phyloP scores from a whole-genome alignment of 1,140 invertebrate genomes.

The Anastrepha ludens region DNA sequence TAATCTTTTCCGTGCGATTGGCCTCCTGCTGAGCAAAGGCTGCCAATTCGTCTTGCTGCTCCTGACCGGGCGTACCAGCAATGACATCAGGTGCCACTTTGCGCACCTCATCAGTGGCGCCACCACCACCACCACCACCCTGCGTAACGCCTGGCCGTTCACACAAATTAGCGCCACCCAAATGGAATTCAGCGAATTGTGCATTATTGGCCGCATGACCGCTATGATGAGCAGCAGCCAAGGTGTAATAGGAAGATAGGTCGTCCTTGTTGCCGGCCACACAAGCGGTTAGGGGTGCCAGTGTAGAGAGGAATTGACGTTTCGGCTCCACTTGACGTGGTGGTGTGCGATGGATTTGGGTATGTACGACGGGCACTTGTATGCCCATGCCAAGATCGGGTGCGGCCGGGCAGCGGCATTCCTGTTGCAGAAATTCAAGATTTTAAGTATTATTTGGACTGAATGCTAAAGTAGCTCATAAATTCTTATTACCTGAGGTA shows the following conservation, averaged over 20 bases:
- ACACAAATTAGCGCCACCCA: constrained; percentile 75
- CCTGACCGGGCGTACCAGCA: constrained; percentile 81
- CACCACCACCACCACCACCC: constrained; percentile 57
- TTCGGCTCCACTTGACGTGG: constrained; percentile 75
- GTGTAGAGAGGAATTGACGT: constrained; percentile 84
- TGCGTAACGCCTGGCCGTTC: constrained; percentile 61
- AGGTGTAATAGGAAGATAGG: constrained; percentile 82
- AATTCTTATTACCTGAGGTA: constrained; percentile 66
- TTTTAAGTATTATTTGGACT: background rate
- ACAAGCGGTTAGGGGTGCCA: constrained; percentile 84
- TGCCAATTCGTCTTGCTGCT: constrained; percentile 83
- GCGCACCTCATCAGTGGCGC: constrained; percentile 68
- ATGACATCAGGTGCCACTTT: constrained; percentile 84
- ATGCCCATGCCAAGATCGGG: constrained; percentile 79
- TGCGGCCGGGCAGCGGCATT: constrained; percentile 73
- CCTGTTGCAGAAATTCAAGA: constrained; percentile 58
- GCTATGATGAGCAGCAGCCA: constrained; percentile 75
- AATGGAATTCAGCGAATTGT: constrained; percentile 78
- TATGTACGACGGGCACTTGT: constrained; percentile 72
- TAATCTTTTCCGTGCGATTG: constrained; percentile 85
- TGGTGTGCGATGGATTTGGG: constrained; percentile 72
- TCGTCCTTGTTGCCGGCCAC: constrained; percentile 80
- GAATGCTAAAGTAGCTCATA: background rate
- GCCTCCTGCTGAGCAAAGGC: constrained; percentile 90
- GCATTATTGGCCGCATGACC: constrained; percentile 75